phyloP scores from a whole-genome alignment of 1,140 invertebrate species.

The Trinorchestia longiramus region DNA sequence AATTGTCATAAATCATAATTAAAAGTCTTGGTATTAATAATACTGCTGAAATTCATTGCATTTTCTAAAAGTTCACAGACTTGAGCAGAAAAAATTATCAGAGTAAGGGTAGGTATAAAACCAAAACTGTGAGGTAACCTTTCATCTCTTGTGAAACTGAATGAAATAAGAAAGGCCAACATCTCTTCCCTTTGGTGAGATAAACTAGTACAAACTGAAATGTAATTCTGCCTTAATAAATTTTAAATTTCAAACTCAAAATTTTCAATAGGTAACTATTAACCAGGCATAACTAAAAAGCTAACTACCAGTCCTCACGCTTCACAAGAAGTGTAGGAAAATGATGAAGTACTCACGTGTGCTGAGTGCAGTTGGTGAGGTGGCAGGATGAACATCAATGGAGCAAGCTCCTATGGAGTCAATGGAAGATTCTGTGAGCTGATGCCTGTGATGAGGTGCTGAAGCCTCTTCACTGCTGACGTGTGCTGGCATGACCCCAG shows the following conservation, averaged over 20 bases:
- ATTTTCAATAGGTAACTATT: not conserved
- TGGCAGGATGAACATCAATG: conserved; percentile 14
- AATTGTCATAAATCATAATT: no score
- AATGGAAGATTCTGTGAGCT: conserved; percentile 12
- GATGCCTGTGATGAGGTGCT: not conserved
- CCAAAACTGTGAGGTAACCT: not conserved
- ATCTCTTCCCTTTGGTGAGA: not conserved
- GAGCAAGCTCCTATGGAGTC: conserved; percentile 16
- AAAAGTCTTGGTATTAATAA: no score
- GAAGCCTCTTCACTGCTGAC: not conserved
- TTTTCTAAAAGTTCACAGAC: no score
- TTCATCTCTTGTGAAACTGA: not conserved
- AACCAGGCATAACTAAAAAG: not conserved
- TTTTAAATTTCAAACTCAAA: not conserved
- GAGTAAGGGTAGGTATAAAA: not conserved
- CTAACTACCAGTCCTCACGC: not conserved
- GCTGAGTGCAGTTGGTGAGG: not conserved
- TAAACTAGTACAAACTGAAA: not conserved
- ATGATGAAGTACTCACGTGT: not conserved
- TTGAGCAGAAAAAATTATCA: no score
- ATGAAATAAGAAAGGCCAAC: not conserved
- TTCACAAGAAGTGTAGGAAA: not conserved
- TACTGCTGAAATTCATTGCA: no score
- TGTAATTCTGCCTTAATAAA: no score
- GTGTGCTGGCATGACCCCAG: not conserved